Base-by-base conservation (phyloP, 2,113 vertebrate species). In the Gallinago jamesoni region DNA sequence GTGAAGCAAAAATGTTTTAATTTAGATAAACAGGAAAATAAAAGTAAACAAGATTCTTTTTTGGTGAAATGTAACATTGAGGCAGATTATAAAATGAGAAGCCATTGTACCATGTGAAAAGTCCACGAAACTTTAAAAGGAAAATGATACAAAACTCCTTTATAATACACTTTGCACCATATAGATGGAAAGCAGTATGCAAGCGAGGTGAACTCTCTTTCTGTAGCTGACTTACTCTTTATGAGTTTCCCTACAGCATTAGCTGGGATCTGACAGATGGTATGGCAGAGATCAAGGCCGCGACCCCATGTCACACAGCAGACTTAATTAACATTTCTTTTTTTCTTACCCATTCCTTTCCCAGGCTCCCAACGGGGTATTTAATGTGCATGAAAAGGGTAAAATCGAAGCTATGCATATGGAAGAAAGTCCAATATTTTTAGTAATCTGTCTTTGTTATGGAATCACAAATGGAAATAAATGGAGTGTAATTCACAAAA, bases 291-390 rank as follows among this genome's bases (percentile, higher is more conserved):
- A 87, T 93, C 87, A 70, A 90, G 93, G 75, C 87, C 9, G 0
- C 60, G 75, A 88, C 78, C 87, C 33, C 63, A 14, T 84, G 85
- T 83, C 85, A 88, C 55, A 56, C 20, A 48, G 72, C 48, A 90
- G 79, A 50, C 82, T 92, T 93, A 74, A 90, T 90, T 83, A 90
- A 92, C 74, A 82, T 73, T 90, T 93, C 55, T 63, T 84, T 92
- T 92, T 90, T 93, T 53, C 67, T 68, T 81, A 64, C 6, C 15
- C 22, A 8, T 85, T 86, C 25, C 76, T 62, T 90, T 86, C 62
- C 37, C 20, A 62, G 67, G 17, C 37, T 94, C 76, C 57, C 28
- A 0, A 14, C 0, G 1, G 79, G 83, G 27, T 10, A 21, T 79
- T 87, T 70, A 82, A 64, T 45, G 74, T 84, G 56, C 2, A 1